phyloP scores from a whole-genome alignment of 2,113 vertebrate genomes.

The Mystacornis crossleyi region DNA sequence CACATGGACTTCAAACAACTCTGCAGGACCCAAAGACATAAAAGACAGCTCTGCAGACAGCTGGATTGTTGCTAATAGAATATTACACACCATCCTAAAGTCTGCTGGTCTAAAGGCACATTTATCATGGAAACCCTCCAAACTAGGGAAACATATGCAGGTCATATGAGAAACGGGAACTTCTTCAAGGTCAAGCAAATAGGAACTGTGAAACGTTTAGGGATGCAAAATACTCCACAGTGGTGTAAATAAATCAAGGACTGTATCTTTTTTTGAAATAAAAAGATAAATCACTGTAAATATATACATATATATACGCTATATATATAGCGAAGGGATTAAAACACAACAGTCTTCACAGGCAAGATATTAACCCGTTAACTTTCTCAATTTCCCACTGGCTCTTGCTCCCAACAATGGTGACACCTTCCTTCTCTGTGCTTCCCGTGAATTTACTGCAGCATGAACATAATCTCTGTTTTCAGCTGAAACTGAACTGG shows the following conservation, averaged over 20 bases:
- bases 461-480: neutral
- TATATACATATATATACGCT: too few species aligned
- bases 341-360: neutral
- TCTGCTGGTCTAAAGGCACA: neutral
- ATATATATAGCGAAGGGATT: neutral
- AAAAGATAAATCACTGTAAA: neutral
- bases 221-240: neutral
- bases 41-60: neutral
- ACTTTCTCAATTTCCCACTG: neutral
- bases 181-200: neutral
- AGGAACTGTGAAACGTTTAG: neutral
- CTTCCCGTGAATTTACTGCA: neutral
- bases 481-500: neutral
- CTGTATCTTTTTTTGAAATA: neutral
- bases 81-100: neutral
- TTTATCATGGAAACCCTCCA: neutral
- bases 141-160: neutral
- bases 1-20: neutral
- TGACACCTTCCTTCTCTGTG: neutral
- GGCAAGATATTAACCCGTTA: neutral
- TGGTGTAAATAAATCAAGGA: neutral
- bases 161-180: neutral
- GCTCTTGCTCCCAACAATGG: neutral
- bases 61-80: neutral
- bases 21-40: neutral